Conservation (phyloP, 1,140 invertebrate genomes). For the Rhagoletis pomonella region DNA sequence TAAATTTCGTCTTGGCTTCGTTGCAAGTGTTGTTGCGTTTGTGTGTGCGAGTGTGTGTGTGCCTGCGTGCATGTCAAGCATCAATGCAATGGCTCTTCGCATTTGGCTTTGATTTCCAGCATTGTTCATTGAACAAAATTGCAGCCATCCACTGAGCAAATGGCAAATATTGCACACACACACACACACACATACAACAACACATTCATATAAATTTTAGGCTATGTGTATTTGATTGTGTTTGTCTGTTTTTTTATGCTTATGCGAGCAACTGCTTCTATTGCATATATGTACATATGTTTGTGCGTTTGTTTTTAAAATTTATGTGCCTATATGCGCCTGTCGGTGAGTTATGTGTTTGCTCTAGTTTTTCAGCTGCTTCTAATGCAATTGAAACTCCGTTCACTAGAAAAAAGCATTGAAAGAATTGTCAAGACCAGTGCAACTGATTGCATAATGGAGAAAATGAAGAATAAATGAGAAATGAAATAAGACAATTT, state of each 20-base stretch:
- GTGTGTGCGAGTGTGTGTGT: not conserved
- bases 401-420: no score
- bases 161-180: not conserved
- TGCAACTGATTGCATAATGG: no score
- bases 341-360: not conserved
- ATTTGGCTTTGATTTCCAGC: not conserved
- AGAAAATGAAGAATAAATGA: no score
- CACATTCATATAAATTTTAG: not conserved
- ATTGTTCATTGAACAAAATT: not conserved
- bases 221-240: not conserved
- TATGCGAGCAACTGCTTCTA: not conserved
- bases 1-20: not conserved
- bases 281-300: no score
- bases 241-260: not conserved
- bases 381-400: not conserved
- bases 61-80: not conserved
- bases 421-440: no score
- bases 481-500: no score
- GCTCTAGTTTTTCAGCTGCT: not conserved
- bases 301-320: not conserved
- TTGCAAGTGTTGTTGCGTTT: no score
- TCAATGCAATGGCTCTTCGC: slow-evolving; percentile 1
- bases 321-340: not conserved
- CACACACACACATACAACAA: not conserved
- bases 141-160: not conserved